Evolutionary conservation across 2,797 vertebrate species (phyloP), one percentile per base, ranked within the genome.

Genomic region (Characodon lateralis): DNA sequence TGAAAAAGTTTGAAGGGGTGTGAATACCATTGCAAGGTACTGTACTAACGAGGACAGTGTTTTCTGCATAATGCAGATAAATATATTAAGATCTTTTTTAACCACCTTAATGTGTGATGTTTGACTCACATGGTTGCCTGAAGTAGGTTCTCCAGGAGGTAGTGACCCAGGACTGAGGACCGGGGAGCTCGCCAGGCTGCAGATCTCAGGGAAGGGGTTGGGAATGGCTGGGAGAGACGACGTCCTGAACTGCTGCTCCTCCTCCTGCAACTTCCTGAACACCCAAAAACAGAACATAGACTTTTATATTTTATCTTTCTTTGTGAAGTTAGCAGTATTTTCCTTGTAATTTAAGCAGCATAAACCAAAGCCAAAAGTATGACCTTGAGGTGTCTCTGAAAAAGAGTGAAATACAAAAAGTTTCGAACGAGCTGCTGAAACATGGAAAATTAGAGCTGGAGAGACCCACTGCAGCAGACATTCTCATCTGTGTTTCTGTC

Each of bases 211-310:
- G 87, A 99, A 99, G 0, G 98, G 98, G 89, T 99, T 99, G 31
- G 98, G 98, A 89, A 99, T 99, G 90, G 98, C 97, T 0, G 98
- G 98, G 92, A 99, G 95, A 71, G 98, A 99, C 0, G 97, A 98
- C 0, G 98, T 98, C 89, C 96, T 95, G 71, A 97, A 95, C 69
- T 99, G 97, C 91, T 97, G 96, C 73, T 98, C 97, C 88, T 97
- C 97, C 82, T 98, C 97, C 89, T 99, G 97, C 79, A 98, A 93
- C 82, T 97, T 97, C 94, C 98, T 99, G 87, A 68, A 85, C 26
- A 74, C 41, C 70, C 1, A 26, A 71, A 82, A 56, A 73, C 26
- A 41, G 43, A 3, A 50, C 6, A 41, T 31, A 22, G 53, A 48
- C 28, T 39, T 53, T 12, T 26, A 41, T 58, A 26, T 24, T 43